Base-by-base conservation (phyloP, 2,888 invertebrate genomes). In the Nudaria mundana region DNA sequence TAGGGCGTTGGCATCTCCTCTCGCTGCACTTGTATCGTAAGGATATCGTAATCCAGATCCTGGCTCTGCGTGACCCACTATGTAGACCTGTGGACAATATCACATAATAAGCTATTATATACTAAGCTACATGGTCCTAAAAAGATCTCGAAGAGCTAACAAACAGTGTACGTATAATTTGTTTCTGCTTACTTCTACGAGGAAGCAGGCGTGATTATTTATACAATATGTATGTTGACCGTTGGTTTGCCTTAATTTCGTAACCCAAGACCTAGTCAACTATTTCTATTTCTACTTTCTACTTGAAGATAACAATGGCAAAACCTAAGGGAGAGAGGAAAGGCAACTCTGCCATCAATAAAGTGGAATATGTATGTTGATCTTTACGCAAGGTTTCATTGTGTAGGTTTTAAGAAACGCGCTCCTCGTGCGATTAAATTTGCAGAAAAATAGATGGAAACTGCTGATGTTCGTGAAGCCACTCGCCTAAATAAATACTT, bases 311-410 rank as follows among this genome's bases (percentile, higher is more conserved):
- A 68, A 75, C 71, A 80, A 96, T 97, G 97, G 94, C 93, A 56
- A 96, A 96, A 89, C 92, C 93, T 65, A 95, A 94, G 89, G 93
- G 93, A 59, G 96, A 97, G 79, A 96, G 97, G 90, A 98, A 98
- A 88, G 93, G 95, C 76, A 98, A 98, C 91, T 97, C 97, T 52
- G 96, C 98, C 61, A 97, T 98, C 88, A 98, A 97, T 83, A 99
- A 99, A 91, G 98, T 99, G 59, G 99, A 99, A 89, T 99, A 98
- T n/a, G n/a, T 88, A 99, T 99, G 52, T 96, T 99, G 66, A 97
- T 99, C 83, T n/a, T 91, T 99, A 64, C 98, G 99, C 86, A 98
- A 93, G 98, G 68, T 93, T 99, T 63, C 97, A 98, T 91, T 98
- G 98, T 63, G 95, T 99, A 65, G 98, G 98, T 37, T 98, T 98